Conservation (phyloP, 2,113 vertebrate genomes). For the Petroica traversi region DNA sequence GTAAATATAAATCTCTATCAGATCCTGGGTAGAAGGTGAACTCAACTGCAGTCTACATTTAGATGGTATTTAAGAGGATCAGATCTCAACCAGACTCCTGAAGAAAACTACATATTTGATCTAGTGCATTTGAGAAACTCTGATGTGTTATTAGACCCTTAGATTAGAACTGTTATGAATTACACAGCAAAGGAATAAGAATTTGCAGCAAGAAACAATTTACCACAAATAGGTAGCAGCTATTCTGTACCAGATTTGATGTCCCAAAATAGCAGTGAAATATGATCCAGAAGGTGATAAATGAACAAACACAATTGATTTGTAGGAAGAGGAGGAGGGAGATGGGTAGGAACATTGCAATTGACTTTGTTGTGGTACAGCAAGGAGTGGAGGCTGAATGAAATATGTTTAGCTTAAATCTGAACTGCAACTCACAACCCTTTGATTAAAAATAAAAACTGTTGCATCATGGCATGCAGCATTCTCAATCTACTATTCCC, state of each 20-base stretch:
- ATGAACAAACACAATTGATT: conserved; percentile 55
- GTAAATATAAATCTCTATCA: not conserved
- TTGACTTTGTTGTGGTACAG: conserved; percentile 28
- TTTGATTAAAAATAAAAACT: conserved; percentile 54
- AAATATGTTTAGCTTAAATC: conserved; percentile 35
- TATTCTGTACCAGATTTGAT: conserved; percentile 20
- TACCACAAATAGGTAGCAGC: conserved; percentile 16
- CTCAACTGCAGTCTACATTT: not conserved
- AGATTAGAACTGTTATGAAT: conserved; percentile 14
- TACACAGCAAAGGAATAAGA: conserved; percentile 12
- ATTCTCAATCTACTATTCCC: not conserved
- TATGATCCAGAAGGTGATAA: conserved; percentile 43
- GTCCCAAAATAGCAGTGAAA: conserved; percentile 48
- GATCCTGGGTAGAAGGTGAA: not conserved
- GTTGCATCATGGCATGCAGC: not conserved
- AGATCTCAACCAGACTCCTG: not conserved
- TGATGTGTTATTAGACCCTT: not conserved
- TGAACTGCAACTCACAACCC: not conserved
- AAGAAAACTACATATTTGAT: not conserved
- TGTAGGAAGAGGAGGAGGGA: not conserved
- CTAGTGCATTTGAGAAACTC: not conserved
- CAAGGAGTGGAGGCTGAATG: not conserved
- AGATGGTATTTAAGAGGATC: not conserved
- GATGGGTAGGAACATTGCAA: conserved; percentile 7
- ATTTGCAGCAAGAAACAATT: conserved; percentile 32